Evolutionary conservation across 30 jellyfish, hydroid and myxozoan genomes (phyloP).

Genomic region (Aurelia aurita): DNA sequence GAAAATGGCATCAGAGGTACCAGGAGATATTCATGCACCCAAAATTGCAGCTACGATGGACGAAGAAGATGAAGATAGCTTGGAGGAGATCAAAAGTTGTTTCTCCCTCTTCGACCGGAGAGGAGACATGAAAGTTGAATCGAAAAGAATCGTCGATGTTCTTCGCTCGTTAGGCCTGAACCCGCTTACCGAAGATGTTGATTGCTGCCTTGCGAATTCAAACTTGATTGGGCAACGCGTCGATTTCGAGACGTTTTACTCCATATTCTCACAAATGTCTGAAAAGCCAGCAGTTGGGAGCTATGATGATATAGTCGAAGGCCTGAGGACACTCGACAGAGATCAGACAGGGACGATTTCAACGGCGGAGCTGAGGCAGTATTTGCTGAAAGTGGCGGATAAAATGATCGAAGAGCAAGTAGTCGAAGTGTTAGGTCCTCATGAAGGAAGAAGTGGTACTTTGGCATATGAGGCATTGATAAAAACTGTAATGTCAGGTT

Average conservation of each 20-base stretch:
- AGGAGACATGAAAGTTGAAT: slow-evolving; percentile 86
- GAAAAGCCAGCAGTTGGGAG: slow-evolving; percentile 82
- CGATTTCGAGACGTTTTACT: slow-evolving; percentile 84
- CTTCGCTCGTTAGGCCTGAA: slow-evolving; percentile 86
- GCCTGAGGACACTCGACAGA: slow-evolving; percentile 88
- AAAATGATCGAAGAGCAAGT: slow-evolving; percentile 95
- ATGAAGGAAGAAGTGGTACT: slow-evolving; percentile 87
- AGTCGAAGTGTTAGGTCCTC: slow-evolving; percentile 67
- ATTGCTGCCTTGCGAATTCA: slow-evolving; percentile 78
- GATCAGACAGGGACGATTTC: slow-evolving; percentile 90
- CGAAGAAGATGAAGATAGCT: slow-evolving; percentile 81
- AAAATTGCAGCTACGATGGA: slow-evolving; percentile 61
- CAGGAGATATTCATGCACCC: background rate
- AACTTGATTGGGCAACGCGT: slow-evolving; percentile 75
- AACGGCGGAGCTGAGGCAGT: slow-evolving; percentile 91
- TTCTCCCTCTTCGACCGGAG: slow-evolving; percentile 77
- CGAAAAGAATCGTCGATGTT: slow-evolving; percentile 70
- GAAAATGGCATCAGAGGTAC: too few relatives aligned
- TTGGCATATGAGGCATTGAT: slow-evolving; percentile 90
- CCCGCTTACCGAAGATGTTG: slow-evolving; percentile 83
- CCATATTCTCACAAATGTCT: slow-evolving; percentile 76
- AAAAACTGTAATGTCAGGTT: slow-evolving; percentile 75
- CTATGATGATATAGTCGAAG: slow-evolving; percentile 94
- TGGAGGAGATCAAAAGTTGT: slow-evolving; percentile 82
- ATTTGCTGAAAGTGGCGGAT: slow-evolving; percentile 85